Percentiles rank a stretch among this genome's conserved stretches.
phyloP scores from a whole-genome alignment of 1,140 invertebrate species.

The Armadillidium nasatum region DNA sequence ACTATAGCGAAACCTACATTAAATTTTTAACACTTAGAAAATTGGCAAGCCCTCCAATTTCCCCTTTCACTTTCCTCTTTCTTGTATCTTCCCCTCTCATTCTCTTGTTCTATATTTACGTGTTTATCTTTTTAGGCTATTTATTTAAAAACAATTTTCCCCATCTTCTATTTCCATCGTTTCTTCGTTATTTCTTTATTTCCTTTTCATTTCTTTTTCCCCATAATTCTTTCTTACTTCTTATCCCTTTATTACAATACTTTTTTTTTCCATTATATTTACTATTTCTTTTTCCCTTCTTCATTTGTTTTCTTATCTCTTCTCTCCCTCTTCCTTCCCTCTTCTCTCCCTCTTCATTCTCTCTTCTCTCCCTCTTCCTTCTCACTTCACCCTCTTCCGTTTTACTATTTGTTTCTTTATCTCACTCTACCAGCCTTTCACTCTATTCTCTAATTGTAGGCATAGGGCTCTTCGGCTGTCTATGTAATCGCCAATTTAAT shows the following conservation, averaged over 20 bases:
- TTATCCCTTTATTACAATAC: too few species aligned
- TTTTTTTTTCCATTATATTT: too few species aligned
- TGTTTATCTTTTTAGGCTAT: not conserved
- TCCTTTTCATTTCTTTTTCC: too few species aligned
- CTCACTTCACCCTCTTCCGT: not conserved
- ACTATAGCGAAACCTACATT: not conserved
- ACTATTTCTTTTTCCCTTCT: not conserved
- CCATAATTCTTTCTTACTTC: too few species aligned
- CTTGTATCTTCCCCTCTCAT: not conserved
- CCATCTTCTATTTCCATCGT: too few species aligned
- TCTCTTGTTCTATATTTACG: not conserved
- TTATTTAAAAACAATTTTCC: too few species aligned
- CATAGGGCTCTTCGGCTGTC: not conserved
- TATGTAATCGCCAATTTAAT: not conserved
- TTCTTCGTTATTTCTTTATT: too few species aligned
- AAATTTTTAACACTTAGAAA: conserved; percentile 6
- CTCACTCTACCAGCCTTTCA: not conserved
- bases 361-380: not conserved
- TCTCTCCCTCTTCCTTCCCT: not conserved
- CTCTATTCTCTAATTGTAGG: not conserved
- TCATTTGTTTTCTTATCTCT: not conserved
- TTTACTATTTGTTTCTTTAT: not conserved
- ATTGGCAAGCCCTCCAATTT: not conserved
- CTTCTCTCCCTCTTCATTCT: not conserved
- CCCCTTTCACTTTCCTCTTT: too few species aligned